Evolutionary conservation across 1,140 invertebrate genomes (phyloP), one percentile per base, ranked within the genome.

Genomic region (Drosophila asahinai): DNA sequence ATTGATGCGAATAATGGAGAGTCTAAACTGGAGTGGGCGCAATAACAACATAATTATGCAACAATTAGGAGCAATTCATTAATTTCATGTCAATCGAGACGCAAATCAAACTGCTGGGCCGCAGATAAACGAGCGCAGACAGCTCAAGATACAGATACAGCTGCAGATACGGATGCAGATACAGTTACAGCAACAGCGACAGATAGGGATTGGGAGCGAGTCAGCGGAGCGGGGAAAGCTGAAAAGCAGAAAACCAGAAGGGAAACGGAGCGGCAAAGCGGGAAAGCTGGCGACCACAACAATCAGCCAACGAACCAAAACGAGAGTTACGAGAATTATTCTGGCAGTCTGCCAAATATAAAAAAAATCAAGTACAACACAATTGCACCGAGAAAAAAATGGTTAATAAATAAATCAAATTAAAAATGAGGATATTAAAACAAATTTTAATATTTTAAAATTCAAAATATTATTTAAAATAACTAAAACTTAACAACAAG

Each of bases 301-400:
- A 77, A 66, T 66, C 72, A 77, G 61, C 60, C 74, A 76, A 54
- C 60, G 49, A 77, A 55, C 73, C 74, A 70, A 83, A 87, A 70
- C 68, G 66, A 87, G 77, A 75, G 80, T 89, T 83, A 81, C 77
- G 65, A 81, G 55, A 84, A 84, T 81, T 87, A 72, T 76, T 89
- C 86, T 81, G 84, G 84, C 81, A 90, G 55, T 59, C 70, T 70
- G 84, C 84, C 75, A 68, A 61, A 51, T 65, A 45, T 43, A 59
- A 72, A 6, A 62, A 14, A 40, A 52, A 57, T 42, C 22, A 52
- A 17, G 43, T n/a, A 22, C 74, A 59, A 58, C 51, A 75, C 19
- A 17, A 27, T 3, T 45, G 63, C 63, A 66, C 63, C 7, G 6
- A n/a, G n/a, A 14, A 36, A 36, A 63, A 43, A n/a, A 5, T 6